Percentiles rank a stretch among this genome's conserved stretches.
Evolutionary conservation across 2,797 vertebrate genomes (phyloP).

Genomic region (Oreonectes daqikongensis): DNA sequence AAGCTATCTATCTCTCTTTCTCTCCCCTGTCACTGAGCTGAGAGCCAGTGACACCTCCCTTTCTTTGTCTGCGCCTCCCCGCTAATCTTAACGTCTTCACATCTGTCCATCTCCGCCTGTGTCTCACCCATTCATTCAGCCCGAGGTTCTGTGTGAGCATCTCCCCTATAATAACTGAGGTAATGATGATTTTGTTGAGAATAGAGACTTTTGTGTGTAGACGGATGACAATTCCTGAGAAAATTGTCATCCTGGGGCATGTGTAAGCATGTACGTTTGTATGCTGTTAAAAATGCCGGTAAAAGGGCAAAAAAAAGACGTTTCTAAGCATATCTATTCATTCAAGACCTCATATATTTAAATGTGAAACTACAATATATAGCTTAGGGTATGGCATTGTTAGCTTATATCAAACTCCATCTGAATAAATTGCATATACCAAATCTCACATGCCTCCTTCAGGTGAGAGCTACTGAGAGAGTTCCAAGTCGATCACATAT

Average conservation of each 20-base stretch:
- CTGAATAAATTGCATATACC: background rate
- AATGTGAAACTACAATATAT: no score
- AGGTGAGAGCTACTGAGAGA: background rate
- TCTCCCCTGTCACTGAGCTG: background rate
- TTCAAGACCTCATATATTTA: background rate
- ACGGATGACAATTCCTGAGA: background rate
- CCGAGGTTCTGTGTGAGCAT: background rate
- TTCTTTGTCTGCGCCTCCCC: constrained; percentile 18
- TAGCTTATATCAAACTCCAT: background rate
- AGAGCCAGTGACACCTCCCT: constrained; percentile 12
- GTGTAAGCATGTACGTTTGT: constrained; percentile 10
- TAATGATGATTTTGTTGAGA: constrained; percentile 39
- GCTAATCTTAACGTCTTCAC: constrained; percentile 15
- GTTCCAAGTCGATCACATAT: background rate
- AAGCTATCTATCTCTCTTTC: background rate
- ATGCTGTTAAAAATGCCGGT: background rate
- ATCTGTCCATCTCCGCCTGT: constrained; percentile 26
- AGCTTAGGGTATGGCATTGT: no score
- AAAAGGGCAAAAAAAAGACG: background rate
- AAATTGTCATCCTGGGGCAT: constrained; percentile 12
- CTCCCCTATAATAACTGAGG: constrained; percentile 31
- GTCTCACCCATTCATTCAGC: constrained; percentile 19
- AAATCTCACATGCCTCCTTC: background rate
- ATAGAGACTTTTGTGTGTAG: constrained; percentile 20
- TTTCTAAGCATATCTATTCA: background rate